Evolutionary conservation across 2,797 vertebrate genomes (phyloP).

Genomic region (Coregonus sp.): DNA sequence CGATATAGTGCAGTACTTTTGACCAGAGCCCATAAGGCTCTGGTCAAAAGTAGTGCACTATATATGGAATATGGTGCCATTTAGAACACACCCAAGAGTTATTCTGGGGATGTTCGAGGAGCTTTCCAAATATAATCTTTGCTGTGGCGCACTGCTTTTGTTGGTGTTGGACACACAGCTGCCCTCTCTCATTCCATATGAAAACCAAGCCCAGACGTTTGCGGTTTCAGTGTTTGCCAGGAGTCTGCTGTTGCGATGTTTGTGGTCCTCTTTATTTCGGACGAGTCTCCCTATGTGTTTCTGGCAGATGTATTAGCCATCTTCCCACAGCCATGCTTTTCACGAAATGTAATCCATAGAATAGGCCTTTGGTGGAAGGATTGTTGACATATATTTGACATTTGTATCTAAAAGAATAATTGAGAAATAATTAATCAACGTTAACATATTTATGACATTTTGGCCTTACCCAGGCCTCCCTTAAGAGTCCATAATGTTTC

Average conservation of each 20-base stretch:
- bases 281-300: background rate
- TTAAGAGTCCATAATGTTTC: no score
- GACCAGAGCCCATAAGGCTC: background rate
- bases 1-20: background rate
- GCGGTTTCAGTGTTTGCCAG: slow-evolving; percentile 11
- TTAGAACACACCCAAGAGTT: slow-evolving; percentile 11
- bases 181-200: slow-evolving; percentile 18
- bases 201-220: slow-evolving; percentile 15
- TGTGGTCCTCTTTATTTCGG: background rate
- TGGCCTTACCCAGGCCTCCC: no score
- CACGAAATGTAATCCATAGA: background rate
- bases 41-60: background rate
- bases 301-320: background rate
- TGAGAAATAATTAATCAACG: no score
- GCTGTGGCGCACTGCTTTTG: slow-evolving; percentile 11
- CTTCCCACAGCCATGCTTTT: no score
- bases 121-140: slow-evolving; percentile 30
- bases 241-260: slow-evolving; percentile 1
- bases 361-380: background rate
- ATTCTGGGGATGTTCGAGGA: slow-evolving; percentile 18
- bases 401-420: no score
- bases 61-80: background rate
- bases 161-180: slow-evolving; percentile 26
- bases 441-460: no score
- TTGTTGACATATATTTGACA: no score